Evolutionary conservation across 2,888 invertebrate species (phyloP).

Genomic region (Antheraea yamamai): DNA sequence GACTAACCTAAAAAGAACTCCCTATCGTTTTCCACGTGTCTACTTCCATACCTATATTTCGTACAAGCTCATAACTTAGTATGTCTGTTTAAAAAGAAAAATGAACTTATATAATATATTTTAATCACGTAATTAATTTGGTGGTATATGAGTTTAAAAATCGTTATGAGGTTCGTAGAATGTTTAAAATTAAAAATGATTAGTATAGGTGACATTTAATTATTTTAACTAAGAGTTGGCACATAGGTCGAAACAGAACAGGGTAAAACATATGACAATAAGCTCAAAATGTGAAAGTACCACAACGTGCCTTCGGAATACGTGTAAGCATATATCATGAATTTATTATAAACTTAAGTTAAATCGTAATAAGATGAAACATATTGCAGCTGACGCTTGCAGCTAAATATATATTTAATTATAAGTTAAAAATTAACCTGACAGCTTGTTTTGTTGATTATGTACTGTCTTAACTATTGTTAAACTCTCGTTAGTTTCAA

Average conservation of each 20-base stretch:
- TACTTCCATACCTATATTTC: neutral
- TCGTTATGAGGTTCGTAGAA: neutral
- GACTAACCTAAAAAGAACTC: neutral
- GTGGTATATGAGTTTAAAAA: neutral
- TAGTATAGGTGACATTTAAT: neutral
- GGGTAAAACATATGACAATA: slow-evolving; percentile 68
- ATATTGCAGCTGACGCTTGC: slow-evolving; percentile 28
- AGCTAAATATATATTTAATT: slow-evolving; percentile 27
- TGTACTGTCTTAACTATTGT: slow-evolving; percentile 69
- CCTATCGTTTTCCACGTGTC: neutral
- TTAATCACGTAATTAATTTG: neutral
- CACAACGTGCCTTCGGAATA: slow-evolving; percentile 53
- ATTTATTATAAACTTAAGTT: slow-evolving; percentile 36
- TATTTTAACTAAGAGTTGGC: neutral
- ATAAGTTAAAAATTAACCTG: neutral
- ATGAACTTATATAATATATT: neutral
- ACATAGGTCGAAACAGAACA: slow-evolving; percentile 42
- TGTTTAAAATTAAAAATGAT: neutral
- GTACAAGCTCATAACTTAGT: neutral
- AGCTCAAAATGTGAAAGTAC: slow-evolving; percentile 51
- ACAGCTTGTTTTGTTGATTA: slow-evolving; percentile 25
- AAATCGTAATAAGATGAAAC: slow-evolving; percentile 4
- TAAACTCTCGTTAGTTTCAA: slow-evolving; percentile 56
- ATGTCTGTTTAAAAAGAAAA: neutral
- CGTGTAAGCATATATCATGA: slow-evolving; percentile 40